phyloP scores from a whole-genome alignment of 2,797 vertebrate genomes.

The Epinephelus coioides region DNA sequence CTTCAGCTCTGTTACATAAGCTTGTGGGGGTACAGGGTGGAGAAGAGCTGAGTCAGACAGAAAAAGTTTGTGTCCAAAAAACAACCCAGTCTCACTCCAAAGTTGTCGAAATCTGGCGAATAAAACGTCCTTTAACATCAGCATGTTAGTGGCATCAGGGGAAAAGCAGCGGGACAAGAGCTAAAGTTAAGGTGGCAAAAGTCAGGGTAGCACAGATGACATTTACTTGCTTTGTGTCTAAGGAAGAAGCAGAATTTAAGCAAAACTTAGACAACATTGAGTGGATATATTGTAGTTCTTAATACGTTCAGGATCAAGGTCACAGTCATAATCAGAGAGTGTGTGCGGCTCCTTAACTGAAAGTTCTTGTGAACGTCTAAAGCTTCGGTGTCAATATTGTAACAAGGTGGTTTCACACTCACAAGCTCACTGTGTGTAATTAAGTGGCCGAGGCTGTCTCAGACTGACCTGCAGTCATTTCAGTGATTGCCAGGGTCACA shows the following conservation, averaged over 20 bases:
- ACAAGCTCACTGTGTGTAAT: not conserved
- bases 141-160: too few species aligned
- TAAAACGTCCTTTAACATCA: too few species aligned
- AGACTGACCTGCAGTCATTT: constrained; percentile 58
- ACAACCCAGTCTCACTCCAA: too few species aligned
- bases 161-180: too few species aligned
- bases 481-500: constrained; percentile 60
- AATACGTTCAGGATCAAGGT: constrained; percentile 16
- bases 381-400: constrained; percentile 20
- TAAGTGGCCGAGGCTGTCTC: constrained; percentile 18
- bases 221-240: too few species aligned
- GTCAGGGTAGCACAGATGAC: too few species aligned
- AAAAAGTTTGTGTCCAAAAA: too few species aligned
- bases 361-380: constrained; percentile 9
- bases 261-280: not conserved
- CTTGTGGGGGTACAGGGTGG: too few species aligned
- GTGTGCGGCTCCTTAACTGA: constrained; percentile 16
- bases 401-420: constrained; percentile 6
- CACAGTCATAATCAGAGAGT: not conserved
- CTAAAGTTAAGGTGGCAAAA: too few species aligned
- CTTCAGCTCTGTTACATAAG: too few species aligned
- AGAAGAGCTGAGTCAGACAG: too few species aligned
- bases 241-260: not conserved
- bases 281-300: not conserved
- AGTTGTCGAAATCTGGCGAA: too few species aligned